Percentiles rank a stretch among this genome's conserved stretches.
Conservation (phyloP, 1,140 invertebrate species). For the Apis cerana region DNA sequence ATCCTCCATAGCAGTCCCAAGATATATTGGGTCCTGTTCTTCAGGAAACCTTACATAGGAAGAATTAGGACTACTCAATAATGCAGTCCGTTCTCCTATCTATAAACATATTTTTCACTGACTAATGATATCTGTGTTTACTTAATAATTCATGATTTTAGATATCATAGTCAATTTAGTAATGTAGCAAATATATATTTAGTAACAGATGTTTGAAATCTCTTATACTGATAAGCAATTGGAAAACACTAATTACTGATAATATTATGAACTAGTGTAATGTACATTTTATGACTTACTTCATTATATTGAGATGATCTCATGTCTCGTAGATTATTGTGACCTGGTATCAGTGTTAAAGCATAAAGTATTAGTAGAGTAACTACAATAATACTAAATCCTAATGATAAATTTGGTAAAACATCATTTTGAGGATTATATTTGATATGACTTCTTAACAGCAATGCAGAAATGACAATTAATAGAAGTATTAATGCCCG, state of each 20-base stretch:
- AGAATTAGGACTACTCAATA: conserved; percentile 74
- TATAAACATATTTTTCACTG: conserved; percentile 65
- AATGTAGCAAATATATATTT: neutral
- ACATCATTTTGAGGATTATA: conserved; percentile 66
- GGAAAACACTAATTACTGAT: conserved; percentile 32
- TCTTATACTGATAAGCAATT: conserved; percentile 24
- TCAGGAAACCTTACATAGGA: conserved; percentile 84
- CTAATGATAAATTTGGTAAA: conserved; percentile 73
- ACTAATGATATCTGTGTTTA: conserved; percentile 52
- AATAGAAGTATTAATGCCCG: conserved; percentile 78
- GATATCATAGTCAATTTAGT: conserved; percentile 42
- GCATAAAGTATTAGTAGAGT: conserved; percentile 81
- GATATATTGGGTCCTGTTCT: conserved; percentile 85
- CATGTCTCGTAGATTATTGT: conserved; percentile 58
- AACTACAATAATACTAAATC: conserved; percentile 75
- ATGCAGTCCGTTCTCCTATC: conserved; percentile 78
- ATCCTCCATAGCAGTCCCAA: conserved; percentile 91
- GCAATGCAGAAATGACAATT: conserved; percentile 67
- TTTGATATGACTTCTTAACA: conserved; percentile 71
- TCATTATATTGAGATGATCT: conserved; percentile 78
- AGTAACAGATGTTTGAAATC: conserved; percentile 23
- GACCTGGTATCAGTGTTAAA: conserved; percentile 84
- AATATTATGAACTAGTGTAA: conserved; percentile 4
- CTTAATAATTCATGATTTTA: conserved; percentile 51
- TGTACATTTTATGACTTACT: conserved; percentile 75